Evolutionary conservation across 2,113 vertebrate species (phyloP), one percentile per base, ranked within the genome.

Genomic region (Copsychus sechellarum): DNA sequence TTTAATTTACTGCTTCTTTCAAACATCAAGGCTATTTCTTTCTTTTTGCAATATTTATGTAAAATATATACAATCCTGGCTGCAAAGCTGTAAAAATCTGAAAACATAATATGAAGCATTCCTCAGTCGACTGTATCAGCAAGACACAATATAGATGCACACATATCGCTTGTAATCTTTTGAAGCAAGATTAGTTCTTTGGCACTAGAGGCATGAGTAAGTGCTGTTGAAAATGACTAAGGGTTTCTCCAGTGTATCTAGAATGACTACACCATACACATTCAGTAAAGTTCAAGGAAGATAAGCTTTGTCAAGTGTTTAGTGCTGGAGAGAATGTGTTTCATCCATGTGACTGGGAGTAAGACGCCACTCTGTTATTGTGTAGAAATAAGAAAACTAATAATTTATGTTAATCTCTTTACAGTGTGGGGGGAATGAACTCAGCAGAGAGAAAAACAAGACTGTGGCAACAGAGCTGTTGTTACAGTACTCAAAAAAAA

Each of bases 81-180:
- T 88, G 53, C 57, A 95, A 94, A 93, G 66, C 47, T 91, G 38
- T 97, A 96, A 97, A 97, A 95, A 87, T 84, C 81, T 96, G 94
- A 97, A 96, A 97, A 96, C 21, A 73, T 91, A 89, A 93, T 83
- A 96, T 88, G 94, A 97, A 97, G 58, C 70, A 83, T 90, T 82
- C 36, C 34, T 36, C 61, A 92, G 65, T 72, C 64, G 88, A 62
- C 48, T 83, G 50, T 84, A 82, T 96, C 79, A 84, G 60, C 65
- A 78, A 93, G 72, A 95, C n/a, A 19, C n/a, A 97, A 76, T 93
- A 94, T 38, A 73, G 26, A 36, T 17, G 58, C 45, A 38, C 60
- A 70, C 10, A 81, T 51, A 66, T 15, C 45, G 28, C 81, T 89
- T 33, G 74, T 91, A 48, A 93, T 69, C 38, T 91, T 88, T 57